These are phyloP conservation scores for Rhinogobius similis DNA, from an alignment of 2,113 vertebrate genomes.

Conservation along the genomic window DNA sequence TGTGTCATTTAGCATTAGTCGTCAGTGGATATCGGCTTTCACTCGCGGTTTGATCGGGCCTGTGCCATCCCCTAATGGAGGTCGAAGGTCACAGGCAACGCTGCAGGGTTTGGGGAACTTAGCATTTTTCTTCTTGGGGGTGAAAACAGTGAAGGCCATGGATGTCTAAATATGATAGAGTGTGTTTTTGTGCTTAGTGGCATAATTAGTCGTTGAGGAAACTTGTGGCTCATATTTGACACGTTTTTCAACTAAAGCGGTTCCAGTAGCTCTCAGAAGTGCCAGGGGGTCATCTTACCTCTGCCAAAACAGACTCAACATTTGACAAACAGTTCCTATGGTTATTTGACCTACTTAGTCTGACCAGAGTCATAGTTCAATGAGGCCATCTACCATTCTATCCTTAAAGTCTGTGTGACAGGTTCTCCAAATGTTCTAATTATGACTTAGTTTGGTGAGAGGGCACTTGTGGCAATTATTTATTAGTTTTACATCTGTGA, in stretches of 20 bases:
- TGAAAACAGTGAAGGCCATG: neutral
- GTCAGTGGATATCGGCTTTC: slow-evolving; percentile 36
- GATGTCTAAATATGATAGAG: neutral
- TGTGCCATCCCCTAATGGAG: slow-evolving; percentile 39
- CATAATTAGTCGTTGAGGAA: neutral
- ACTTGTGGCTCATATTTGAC: neutral
- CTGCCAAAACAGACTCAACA: neutral
- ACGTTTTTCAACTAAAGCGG: neutral
- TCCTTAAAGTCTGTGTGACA: too few species aligned
- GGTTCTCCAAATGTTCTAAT: too few species aligned
- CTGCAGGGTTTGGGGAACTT: slow-evolving; percentile 19
- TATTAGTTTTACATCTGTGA: too few species aligned
- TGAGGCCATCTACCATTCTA: neutral
- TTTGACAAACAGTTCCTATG: neutral
- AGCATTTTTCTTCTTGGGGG: neutral
- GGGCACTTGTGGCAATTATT: too few species aligned
- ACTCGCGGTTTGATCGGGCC: slow-evolving; percentile 32
- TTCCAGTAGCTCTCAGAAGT: neutral
- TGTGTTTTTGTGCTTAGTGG: neutral
- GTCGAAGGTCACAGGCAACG: slow-evolving; percentile 34
- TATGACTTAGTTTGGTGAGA: too few species aligned
- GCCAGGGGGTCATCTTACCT: neutral
- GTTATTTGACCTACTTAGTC: neutral
- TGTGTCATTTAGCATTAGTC: slow-evolving; percentile 19
- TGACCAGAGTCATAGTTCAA: neutral